Base-by-base conservation (phyloP, 2,113 vertebrate genomes). In the Antigone vipio region DNA sequence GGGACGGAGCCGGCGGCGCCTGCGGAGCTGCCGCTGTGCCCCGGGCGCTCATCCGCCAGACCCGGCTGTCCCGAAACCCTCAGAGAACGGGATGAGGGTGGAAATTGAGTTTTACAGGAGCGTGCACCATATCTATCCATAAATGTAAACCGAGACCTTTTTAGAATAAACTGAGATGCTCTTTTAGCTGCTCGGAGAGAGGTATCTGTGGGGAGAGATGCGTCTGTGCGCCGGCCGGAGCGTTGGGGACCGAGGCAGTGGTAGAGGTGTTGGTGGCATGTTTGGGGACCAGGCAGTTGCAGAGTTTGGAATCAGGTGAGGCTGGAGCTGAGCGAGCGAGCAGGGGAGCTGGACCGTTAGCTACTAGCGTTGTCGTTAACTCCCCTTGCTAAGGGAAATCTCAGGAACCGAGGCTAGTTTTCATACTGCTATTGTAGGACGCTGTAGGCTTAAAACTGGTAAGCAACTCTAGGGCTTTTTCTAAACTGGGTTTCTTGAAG, bases 51-150 rank as follows among this genome's bases (percentile, higher is more conserved):
- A 15, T 16, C 5, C 12, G 44, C 44, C 13, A 12, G 6, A 15
- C 44, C 44, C 44, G 44, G 44, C 44, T 44, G 44, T 14, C 14
- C 44, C 44, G 42, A 38, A 38, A 38, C 38, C 38, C 38, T 38
- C 38, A 38, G 38, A 38, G 38, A 42, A 42, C 40, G 40, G 40
- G 53, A 40, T 24, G n/a, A 59, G 9, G 22, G 23, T 26, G 7
- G 24, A 62, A 88, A 45, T 74, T 9, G 22, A 32, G 13, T 44
- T 88, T 59, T 68, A 32, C 40, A 16, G 35, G 35, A 40, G 14
- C 2, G 18, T 44, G 9, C 1, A 0, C 35, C 35, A 4, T 35
- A 35, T 0, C 35, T 67, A 17, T 11, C 56, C 9, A 23, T 34
- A 44, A 44, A 38, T 3, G 9, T 32, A 38, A 86, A 12, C 42